Percentiles rank a stretch among this genome's conserved stretches.
These are phyloP conservation scores for Mechanitis messenoides DNA, from an alignment of 2,888 invertebrate genomes.

Conservation along the genomic window DNA sequence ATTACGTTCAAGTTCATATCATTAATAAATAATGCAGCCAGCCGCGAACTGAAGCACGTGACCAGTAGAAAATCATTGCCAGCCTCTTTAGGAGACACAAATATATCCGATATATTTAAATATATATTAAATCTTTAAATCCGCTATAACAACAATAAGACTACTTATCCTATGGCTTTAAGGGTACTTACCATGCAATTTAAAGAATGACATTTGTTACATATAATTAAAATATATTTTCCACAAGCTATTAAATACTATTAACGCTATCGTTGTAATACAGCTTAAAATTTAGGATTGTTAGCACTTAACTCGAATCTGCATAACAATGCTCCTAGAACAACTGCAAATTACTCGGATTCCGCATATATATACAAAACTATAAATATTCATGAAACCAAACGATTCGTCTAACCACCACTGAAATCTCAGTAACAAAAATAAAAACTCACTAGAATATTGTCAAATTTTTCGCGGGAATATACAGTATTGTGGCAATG, in stretches of 20 bases:
- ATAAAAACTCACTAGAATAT: conserved; percentile 33
- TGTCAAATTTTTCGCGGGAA: conserved; percentile 33
- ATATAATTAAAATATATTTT: conserved; percentile 34
- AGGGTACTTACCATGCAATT: conserved; percentile 14
- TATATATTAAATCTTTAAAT: conserved; percentile 10
- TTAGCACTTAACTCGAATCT: conserved; percentile 50
- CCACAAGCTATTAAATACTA: conserved; percentile 56
- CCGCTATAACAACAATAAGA: conserved; percentile 18
- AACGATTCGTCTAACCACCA: conserved; percentile 46
- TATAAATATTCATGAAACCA: conserved; percentile 57
- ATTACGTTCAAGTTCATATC: conserved; percentile 33
- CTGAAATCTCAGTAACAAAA: conserved; percentile 42
- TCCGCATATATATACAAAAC: conserved; percentile 47
- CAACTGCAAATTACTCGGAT: conserved; percentile 58
- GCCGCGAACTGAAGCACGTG: conserved; percentile 47
- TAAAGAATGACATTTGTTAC: conserved; percentile 35
- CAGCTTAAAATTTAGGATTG: conserved; percentile 50
- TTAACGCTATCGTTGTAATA: conserved; percentile 33
- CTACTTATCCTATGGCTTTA: conserved; percentile 3
- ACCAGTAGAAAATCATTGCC: conserved; percentile 43
- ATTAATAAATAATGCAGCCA: conserved; percentile 33
- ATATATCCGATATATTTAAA: conserved; percentile 30
- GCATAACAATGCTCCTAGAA: conserved; percentile 66
- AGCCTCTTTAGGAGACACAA: conserved; percentile 42
- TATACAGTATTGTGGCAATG: conserved; percentile 56